Base-by-base conservation (phyloP, 2,888 invertebrate species). In the Drosophila dives region DNA sequence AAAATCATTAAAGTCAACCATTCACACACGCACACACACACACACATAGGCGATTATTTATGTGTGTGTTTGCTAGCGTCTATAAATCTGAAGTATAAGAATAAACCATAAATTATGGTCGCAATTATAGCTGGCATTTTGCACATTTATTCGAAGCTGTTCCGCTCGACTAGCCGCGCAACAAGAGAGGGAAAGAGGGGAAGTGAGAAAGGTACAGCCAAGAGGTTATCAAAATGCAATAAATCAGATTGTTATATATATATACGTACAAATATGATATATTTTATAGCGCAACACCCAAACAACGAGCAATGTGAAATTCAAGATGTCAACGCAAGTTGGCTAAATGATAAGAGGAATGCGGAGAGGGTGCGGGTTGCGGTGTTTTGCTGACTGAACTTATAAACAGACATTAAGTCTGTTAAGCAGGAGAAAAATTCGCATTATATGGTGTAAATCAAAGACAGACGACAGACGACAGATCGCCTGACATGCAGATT, bases 171-270 rank as follows among this genome's bases (percentile, higher is more conserved):
- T 70, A 59, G 62, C 56, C 49, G 68, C 26, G 29, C n/a, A 7
- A 7, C 26, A 15, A n/a, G 17, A 1, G 49, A 49, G 29, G 6
- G 12, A 6, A 20, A 26, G 38, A 17, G 42, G 50, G 36, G 59
- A 26, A 51, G 60, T 56, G 67, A 55, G 80, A 49, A 72, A 62
- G 65, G 42, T 64, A 40, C n/a, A 68, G 72, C 56, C 53, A 73
- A 72, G 84, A 73, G 90, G 88, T 88, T 88, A 88, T 88, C 90
- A 90, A 86, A 90, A 81, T 75, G 88, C 81, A 77, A 88, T 88
- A 88, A 89, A 88, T 88, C 88, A 90, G 86, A 81, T 84, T 81
- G 79, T 78, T 87, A 77, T 53, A 65, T 33, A 34, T 38, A 29
- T 38, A 29, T 42, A 15, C 33, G n/a, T 38, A 10, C 29, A 33